These are phyloP conservation scores for Antrozous pallidus DNA, from an alignment of 2,797 vertebrate genomes.

Conservation along the genomic window DNA sequence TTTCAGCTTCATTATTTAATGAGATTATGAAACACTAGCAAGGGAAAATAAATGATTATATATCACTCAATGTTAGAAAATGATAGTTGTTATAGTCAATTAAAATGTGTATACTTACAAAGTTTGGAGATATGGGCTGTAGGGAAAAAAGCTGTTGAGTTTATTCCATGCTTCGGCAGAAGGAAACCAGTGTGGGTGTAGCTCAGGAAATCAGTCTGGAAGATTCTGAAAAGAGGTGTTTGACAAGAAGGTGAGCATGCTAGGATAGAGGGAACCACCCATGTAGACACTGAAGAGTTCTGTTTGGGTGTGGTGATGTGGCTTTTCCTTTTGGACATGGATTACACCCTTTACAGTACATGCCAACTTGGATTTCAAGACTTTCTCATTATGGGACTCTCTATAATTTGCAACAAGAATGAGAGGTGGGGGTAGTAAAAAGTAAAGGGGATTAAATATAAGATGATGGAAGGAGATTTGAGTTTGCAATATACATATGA, in stretches of 20 bases:
- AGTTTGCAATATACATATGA: neutral
- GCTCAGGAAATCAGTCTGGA: constrained; percentile 9
- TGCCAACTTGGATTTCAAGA: neutral
- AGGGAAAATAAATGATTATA: neutral
- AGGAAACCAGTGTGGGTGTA: neutral
- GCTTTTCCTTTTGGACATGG: neutral
- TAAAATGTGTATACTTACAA: neutral
- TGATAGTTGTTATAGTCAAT: neutral
- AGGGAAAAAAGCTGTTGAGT: neutral
- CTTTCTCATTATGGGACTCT: neutral
- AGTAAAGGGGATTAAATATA: neutral
- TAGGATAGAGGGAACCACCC: neutral
- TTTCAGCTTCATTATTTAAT: neutral
- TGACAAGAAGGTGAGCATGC: neutral
- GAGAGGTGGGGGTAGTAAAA: too few relatives aligned
- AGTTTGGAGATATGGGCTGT: neutral
- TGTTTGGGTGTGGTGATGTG: neutral
- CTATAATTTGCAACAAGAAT: neutral
- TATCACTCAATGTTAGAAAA: neutral
- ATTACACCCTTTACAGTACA: neutral
- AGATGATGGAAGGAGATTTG: neutral
- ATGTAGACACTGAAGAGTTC: neutral
- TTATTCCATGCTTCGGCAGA: neutral
- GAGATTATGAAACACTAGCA: neutral
- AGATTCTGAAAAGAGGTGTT: neutral